These are phyloP conservation scores for Clinocottus analis DNA, from an alignment of 2,113 vertebrate genomes.

Conservation along the genomic window DNA sequence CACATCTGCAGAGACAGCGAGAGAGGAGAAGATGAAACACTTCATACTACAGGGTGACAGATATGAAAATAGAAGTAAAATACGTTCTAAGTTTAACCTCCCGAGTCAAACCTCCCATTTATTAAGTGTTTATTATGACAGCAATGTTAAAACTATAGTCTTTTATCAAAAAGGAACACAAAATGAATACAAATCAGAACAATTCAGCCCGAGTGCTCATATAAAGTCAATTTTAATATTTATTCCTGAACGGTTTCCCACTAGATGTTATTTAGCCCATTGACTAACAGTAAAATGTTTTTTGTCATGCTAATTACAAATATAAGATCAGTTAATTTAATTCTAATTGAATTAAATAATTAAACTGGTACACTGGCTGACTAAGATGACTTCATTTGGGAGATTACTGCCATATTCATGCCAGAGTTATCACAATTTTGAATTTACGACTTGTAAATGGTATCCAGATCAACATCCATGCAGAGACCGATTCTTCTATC, in stretches of 20 bases:
- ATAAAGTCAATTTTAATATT: background rate
- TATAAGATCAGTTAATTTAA: background rate
- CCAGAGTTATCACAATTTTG: background rate
- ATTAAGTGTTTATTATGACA: slow-evolving; percentile 3
- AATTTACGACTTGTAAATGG: background rate
- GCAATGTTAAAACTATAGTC: background rate
- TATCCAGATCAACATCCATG: background rate
- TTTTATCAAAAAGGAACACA: background rate
- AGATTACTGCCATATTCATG: background rate
- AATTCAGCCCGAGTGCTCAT: background rate
- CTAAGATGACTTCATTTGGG: background rate
- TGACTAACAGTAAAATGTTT: background rate
- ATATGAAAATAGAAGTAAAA: background rate
- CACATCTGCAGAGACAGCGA: slow-evolving; percentile 81
- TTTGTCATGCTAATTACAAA: background rate
- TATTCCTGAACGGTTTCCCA: background rate
- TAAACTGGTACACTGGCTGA: background rate
- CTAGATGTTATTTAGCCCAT: background rate
- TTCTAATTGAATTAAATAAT: background rate
- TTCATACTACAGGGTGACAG: slow-evolving; percentile 10
- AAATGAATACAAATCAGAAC: background rate
- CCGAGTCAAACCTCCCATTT: background rate
- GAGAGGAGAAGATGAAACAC: slow-evolving; percentile 12
- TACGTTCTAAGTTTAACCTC: background rate
- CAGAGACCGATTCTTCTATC: background rate